A percentile compares a stretch with the other conserved stretches of the same genome.
phyloP scores from a whole-genome alignment of 2,888 invertebrate genomes.

The Erebia aethiops region DNA sequence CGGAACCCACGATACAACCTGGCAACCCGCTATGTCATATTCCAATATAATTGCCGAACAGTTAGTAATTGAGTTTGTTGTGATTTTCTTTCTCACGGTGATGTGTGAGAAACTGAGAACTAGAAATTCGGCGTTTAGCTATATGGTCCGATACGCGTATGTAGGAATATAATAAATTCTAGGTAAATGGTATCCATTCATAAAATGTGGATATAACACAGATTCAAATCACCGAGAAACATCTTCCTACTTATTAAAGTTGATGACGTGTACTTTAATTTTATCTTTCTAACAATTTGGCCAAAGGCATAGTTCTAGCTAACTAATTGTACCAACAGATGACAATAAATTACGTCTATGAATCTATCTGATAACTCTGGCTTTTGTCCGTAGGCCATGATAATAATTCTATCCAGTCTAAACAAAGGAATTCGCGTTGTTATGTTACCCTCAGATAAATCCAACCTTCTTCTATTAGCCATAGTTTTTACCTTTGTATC shows the following conservation, averaged over 20 bases:
- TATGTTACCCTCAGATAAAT: slow-evolving; percentile 2
- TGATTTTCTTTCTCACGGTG: slow-evolving; percentile 75
- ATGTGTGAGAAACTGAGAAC: slow-evolving; percentile 78
- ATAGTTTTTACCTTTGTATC: not conserved
- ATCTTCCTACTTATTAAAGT: not conserved
- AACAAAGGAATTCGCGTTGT: not conserved
- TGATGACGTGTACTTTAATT: slow-evolving; percentile 12
- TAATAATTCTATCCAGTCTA: not conserved
- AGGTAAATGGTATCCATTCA: slow-evolving; percentile 35
- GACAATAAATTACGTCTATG: not conserved
- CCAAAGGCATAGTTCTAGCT: not conserved
- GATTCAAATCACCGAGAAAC: not conserved
- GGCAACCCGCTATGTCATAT: slow-evolving; percentile 70
- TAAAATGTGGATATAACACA: slow-evolving; percentile 20
- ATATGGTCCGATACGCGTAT: slow-evolving; percentile 70
- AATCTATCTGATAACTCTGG: not conserved
- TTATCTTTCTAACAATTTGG: not conserved
- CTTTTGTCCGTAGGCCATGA: too few species aligned
- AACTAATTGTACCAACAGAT: not conserved
- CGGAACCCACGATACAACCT: slow-evolving; percentile 75
- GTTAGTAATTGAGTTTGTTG: slow-evolving; percentile 68
- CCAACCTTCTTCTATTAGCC: not conserved
- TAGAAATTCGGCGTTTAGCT: slow-evolving; percentile 60
- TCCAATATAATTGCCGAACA: slow-evolving; percentile 75
- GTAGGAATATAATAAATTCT: slow-evolving; percentile 39